Evolutionary conservation across 2,113 vertebrate genomes (phyloP), one percentile per base, ranked within the genome.

Genomic region (Noctilio leporinus): DNA sequence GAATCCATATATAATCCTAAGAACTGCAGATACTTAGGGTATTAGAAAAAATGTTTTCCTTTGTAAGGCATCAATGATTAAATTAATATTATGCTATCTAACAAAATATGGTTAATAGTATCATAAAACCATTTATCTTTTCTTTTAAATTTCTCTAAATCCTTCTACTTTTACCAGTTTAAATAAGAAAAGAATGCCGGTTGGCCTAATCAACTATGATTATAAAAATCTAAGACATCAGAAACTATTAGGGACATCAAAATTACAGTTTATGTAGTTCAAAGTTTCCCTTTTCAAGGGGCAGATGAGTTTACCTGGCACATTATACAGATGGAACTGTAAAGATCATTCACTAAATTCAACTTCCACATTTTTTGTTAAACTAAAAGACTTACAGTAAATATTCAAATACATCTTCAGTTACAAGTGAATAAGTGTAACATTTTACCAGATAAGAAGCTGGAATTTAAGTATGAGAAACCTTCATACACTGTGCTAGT

Each of bases 391-490:
- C 64, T 94, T 97, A 97, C 78, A 98, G 98, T 97, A 98, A 98
- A 97, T 98, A 98, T 94, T 98, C 96, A 97, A 89, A 98, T 95
- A 97, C 15, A 97, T 97, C 96, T 98, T 98, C 97, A 97, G 96
- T 97, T 97, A 97, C 94, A 92, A 91, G 88, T 97, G 94, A 98
- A 7, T 95, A 96, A 97, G 97, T 97, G 97, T 98, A 98, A 98
- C 98, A 96, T 98, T 97, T 98, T 98, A 98, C 97, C 98, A 98
- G 97, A 97, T 97, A 98, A 96, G 98, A 98, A 98, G 95, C 98
- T 98, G 98, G 98, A 98, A 97, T 89, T 95, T 97, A 97, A 96
- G 96, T 97, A 95, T 94, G 90, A 96, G 78, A 97, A 96, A 95
- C 96, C 97, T 97, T 98, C 98, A 89, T n/a, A 97, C 0, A 80